Evolutionary conservation across 2,888 invertebrate species (phyloP).

Genomic region (Nephrocerus scutellatus): DNA sequence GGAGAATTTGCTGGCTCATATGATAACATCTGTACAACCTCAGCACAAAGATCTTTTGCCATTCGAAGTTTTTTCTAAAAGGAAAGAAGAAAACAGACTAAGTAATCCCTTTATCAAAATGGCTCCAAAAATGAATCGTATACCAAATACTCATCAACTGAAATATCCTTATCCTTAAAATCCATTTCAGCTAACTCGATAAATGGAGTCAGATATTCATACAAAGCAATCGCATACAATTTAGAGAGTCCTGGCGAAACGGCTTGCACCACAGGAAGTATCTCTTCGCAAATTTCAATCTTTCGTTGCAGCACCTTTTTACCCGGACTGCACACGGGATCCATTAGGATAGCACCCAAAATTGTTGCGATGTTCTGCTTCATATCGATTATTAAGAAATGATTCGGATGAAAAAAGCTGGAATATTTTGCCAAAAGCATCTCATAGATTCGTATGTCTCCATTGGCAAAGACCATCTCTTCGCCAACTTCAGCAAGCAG

Average conservation of each 20-base stretch:
- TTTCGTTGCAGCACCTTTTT: slow-evolving; percentile 56
- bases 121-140: too few species aligned
- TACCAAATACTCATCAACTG: slow-evolving; percentile 52
- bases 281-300: slow-evolving; percentile 58
- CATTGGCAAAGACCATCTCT: slow-evolving; percentile 45
- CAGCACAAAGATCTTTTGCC: slow-evolving; percentile 55
- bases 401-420: slow-evolving; percentile 57
- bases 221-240: slow-evolving; percentile 61
- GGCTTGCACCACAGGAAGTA: slow-evolving; percentile 58
- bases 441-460: slow-evolving; percentile 42
- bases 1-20: slow-evolving; percentile 67
- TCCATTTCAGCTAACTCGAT: slow-evolving; percentile 59
- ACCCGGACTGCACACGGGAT: slow-evolving; percentile 49
- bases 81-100: not conserved
- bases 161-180: slow-evolving; percentile 56
- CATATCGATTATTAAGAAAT: slow-evolving; percentile 60
- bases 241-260: slow-evolving; percentile 55
- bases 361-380: slow-evolving; percentile 63
- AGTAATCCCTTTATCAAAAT: not conserved
- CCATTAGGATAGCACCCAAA: slow-evolving; percentile 50
- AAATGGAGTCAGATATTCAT: slow-evolving; percentile 65
- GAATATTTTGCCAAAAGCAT: slow-evolving; percentile 52
- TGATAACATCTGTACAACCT: slow-evolving; percentile 55
- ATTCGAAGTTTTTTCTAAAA: slow-evolving; percentile 50
- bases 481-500: slow-evolving; percentile 47